phyloP scores from a whole-genome alignment of 1,140 invertebrate species.

The Drosophila simulans region DNA sequence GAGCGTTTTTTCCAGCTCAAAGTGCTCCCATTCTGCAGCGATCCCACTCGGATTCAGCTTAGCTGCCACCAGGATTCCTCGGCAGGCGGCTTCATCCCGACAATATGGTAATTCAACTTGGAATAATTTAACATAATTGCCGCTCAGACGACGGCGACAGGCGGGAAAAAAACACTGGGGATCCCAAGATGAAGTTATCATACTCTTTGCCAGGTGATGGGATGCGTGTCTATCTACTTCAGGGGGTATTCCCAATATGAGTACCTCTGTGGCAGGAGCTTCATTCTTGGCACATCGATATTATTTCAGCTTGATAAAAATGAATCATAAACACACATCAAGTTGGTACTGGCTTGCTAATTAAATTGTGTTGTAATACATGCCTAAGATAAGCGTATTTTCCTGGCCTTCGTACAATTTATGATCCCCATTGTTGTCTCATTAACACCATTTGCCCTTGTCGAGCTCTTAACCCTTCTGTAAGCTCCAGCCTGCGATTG shows the following conservation, averaged over 20 bases:
- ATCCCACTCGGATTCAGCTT: slow-evolving; percentile 24
- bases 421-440: not conserved
- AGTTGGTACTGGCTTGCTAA: no score
- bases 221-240: not conserved
- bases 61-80: not conserved
- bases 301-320: not conserved
- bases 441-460: slow-evolving; percentile 32
- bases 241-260: not conserved
- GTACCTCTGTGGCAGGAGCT: no score
- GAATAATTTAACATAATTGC: slow-evolving; percentile 75
- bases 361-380: no score
- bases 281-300: not conserved
- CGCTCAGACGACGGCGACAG: slow-evolving; percentile 41
- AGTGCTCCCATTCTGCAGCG: slow-evolving; percentile 30
- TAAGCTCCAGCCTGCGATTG: slow-evolving; percentile 5
- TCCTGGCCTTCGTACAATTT: not conserved
- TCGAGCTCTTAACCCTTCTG: slow-evolving; percentile 45
- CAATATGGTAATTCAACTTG: slow-evolving; percentile 72
- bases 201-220: slow-evolving; percentile 18
- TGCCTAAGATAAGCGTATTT: not conserved
- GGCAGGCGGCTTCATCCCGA: slow-evolving; percentile 49
- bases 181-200: slow-evolving; percentile 16
- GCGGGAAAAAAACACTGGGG: slow-evolving; percentile 5
- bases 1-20: slow-evolving; percentile 33
- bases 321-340: no score